These are phyloP conservation scores for Colaptes auratus DNA, from an alignment of 2,113 vertebrate species.

Conservation along the genomic window DNA sequence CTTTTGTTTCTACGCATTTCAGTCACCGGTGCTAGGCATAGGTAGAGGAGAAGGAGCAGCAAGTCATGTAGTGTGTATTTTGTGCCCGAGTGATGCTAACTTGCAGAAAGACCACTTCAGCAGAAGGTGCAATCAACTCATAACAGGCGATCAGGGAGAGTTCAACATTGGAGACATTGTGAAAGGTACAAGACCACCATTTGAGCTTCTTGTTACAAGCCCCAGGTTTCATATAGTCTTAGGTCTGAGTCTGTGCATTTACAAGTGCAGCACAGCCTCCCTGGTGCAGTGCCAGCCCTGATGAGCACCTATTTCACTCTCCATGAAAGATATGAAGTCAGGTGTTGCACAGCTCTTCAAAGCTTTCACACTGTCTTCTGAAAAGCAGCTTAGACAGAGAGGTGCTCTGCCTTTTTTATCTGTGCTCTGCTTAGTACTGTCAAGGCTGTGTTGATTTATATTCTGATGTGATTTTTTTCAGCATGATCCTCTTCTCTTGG, in stretches of 20 bases:
- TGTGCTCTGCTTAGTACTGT: neutral
- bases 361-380: neutral
- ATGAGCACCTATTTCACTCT: neutral
- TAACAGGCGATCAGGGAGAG: neutral
- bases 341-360: neutral
- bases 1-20: neutral
- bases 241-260: neutral
- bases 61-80: neutral
- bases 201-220: rapidly evolving
- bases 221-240: neutral
- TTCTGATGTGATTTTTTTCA: neutral
- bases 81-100: neutral
- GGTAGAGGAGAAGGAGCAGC: neutral
- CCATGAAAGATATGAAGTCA: neutral
- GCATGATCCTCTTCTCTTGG: neutral
- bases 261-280: neutral
- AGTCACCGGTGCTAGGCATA: neutral
- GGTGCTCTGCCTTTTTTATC: neutral
- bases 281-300: neutral
- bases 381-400: neutral
- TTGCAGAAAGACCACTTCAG: neutral
- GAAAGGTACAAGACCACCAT: neutral
- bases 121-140: neutral
- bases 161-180: rapidly evolving
- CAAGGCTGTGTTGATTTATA: neutral